Evolutionary conservation across 2,113 vertebrate species (phyloP).

Genomic region (Alectura lathami): DNA sequence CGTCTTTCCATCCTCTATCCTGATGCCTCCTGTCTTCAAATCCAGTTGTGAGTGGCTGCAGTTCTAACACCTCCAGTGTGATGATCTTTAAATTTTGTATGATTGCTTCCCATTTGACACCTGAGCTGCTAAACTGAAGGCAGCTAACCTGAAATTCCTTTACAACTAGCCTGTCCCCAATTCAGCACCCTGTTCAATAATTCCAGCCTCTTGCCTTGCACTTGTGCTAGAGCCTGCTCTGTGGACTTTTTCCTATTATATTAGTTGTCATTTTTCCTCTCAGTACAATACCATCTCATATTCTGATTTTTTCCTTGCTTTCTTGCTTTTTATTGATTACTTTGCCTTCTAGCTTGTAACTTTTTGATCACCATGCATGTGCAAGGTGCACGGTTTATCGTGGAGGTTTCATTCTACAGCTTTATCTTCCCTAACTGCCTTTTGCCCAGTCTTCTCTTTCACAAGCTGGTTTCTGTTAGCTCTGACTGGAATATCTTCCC

Average conservation of each 20-base stretch:
- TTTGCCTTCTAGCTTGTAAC: background rate
- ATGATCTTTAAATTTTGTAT: accelerated
- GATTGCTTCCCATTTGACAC: background rate
- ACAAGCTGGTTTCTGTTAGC: background rate
- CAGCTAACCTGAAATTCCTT: background rate
- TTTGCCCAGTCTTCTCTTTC: background rate
- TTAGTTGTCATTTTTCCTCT: accelerated
- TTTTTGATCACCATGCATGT: background rate
- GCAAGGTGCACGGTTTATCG: background rate
- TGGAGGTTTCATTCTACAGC: background rate
- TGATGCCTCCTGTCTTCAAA: background rate
- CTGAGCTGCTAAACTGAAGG: background rate
- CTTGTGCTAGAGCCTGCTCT: background rate
- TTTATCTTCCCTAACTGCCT: background rate
- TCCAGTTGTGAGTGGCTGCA: background rate
- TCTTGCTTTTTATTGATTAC: background rate
- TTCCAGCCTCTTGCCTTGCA: background rate
- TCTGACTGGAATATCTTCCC: background rate
- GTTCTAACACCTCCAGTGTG: background rate
- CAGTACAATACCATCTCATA: background rate
- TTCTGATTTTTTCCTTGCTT: background rate
- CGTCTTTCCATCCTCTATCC: background rate
- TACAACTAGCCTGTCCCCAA: background rate
- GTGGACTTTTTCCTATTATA: background rate
- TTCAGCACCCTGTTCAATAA: background rate